Percentiles rank a stretch among this genome's conserved stretches.
phyloP scores from a whole-genome alignment of 2,888 invertebrate genomes.

The Chironomus riparius region DNA sequence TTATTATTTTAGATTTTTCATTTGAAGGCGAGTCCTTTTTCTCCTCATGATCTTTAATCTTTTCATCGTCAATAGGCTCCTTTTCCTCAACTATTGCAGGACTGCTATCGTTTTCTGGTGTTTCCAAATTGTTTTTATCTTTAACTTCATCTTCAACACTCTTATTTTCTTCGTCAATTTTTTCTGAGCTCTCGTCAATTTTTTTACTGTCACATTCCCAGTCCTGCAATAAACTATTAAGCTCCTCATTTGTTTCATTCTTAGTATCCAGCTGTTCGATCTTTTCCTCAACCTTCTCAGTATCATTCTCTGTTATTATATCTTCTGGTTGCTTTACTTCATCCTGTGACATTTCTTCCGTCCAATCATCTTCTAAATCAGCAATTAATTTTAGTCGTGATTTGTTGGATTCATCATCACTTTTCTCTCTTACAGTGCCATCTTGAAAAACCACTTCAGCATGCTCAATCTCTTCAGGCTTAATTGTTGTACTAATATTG shows the following conservation, averaged over 20 bases:
- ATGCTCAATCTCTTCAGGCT: conserved; percentile 39
- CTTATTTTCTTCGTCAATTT: neutral
- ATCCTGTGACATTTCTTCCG: conserved; percentile 29
- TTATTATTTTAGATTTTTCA: conserved; percentile 16
- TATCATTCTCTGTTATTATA: too few species aligned
- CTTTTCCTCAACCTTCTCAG: too few species aligned
- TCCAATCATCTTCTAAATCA: conserved; percentile 30
- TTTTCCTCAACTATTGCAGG: neutral
- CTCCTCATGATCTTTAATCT: neutral
- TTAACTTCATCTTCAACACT: neutral
- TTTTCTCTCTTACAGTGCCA: conserved; percentile 11
- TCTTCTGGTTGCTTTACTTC: too few species aligned
- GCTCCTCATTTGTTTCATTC: neutral
- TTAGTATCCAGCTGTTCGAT: neutral
- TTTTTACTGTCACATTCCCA: too few species aligned
- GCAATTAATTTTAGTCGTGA: conserved; percentile 20
- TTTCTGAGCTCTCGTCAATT: too few species aligned
- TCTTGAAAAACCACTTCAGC: conserved; percentile 33
- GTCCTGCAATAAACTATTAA: neutral
- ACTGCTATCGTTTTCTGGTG: neutral
- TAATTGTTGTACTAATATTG: neutral
- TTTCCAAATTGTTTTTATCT: neutral
- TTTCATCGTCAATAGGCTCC: neutral
- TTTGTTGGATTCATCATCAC: conserved; percentile 29
- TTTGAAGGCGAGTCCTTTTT: neutral